A percentile compares a stretch with the other conserved stretches of the same genome.
phyloP scores from a whole-genome alignment of 2,797 vertebrate species.

The Pseudotriccus pelzelni region DNA sequence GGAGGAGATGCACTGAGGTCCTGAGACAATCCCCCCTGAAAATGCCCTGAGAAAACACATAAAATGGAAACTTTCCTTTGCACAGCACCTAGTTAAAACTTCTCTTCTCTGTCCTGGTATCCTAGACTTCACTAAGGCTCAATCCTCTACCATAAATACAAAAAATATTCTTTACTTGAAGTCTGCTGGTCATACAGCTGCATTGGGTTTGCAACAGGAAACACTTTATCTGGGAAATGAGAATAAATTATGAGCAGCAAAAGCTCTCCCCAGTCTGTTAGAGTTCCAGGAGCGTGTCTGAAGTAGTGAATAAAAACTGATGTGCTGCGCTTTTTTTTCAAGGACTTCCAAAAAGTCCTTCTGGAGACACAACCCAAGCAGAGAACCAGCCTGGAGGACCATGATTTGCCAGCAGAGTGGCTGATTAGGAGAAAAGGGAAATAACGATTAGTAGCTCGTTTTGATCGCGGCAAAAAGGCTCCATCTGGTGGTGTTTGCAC shows the following conservation, averaged over 20 bases:
- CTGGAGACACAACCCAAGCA: not conserved
- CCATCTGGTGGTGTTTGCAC: constrained; percentile 44
- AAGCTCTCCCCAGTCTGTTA: not conserved
- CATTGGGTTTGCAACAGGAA: not conserved
- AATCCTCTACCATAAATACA: not conserved
- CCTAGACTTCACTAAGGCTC: not conserved
- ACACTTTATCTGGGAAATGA: not conserved
- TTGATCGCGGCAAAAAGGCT: not conserved
- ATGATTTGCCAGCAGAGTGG: fast-evolving
- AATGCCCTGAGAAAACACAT: constrained; percentile 42
- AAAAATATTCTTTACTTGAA: not conserved
- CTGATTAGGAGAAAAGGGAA: not conserved
- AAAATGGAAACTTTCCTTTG: not conserved
- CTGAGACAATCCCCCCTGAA: not conserved
- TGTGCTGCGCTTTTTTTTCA: not conserved
- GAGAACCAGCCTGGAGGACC: not conserved
- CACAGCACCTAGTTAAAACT: not conserved
- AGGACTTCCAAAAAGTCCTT: not conserved
- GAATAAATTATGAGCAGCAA: not conserved
- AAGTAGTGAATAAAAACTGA: not conserved
- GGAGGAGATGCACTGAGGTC: not conserved
- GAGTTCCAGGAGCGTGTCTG: not conserved
- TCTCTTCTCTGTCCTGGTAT: not conserved
- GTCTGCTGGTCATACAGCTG: not conserved
- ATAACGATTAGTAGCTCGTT: not conserved